These are phyloP conservation scores for Mesopsocus fuscifrons DNA, from an alignment of 2,888 invertebrate genomes.

Conservation along the genomic window DNA sequence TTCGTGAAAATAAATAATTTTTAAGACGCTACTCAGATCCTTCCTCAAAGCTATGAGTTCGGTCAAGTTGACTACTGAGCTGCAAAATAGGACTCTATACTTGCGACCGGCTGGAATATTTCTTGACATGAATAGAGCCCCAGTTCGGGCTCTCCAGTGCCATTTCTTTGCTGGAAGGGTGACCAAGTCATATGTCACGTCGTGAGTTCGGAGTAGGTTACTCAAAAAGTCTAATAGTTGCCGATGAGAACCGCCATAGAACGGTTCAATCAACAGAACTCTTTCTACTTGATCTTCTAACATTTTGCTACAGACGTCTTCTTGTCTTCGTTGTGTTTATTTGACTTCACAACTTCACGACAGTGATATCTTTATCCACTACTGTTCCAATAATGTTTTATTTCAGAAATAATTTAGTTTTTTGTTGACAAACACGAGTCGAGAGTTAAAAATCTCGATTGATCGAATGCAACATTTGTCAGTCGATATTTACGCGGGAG, in stretches of 20 bases:
- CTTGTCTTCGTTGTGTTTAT: too few relatives aligned
- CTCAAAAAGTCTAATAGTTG: constrained; percentile 27
- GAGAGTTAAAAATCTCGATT: too few relatives aligned
- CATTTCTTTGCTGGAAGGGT: constrained; percentile 51
- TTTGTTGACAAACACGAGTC: too few relatives aligned
- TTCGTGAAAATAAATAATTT: constrained; percentile 59
- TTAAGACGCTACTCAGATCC: constrained; percentile 35
- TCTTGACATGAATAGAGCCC: constrained; percentile 40
- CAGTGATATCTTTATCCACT: too few relatives aligned
- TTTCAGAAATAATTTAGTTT: too few relatives aligned
- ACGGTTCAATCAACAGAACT: constrained; percentile 28
- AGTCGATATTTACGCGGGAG: too few relatives aligned
- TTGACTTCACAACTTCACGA: too few relatives aligned
- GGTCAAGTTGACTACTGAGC: constrained; percentile 47
- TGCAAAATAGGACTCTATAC: constrained; percentile 39
- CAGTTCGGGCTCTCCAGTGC: constrained; percentile 55
- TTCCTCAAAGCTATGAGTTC: constrained; percentile 47
- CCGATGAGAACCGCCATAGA: constrained; percentile 32
- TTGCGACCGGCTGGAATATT: constrained; percentile 32
- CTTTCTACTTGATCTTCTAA: too few relatives aligned
- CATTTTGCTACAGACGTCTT: too few relatives aligned
- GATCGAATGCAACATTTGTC: too few relatives aligned
- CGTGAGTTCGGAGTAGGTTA: neutral
- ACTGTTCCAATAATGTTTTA: too few relatives aligned
- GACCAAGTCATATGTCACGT: constrained; percentile 21